Conservation (phyloP, 2,888 invertebrate genomes). For the Barypeithes pellucidus region DNA sequence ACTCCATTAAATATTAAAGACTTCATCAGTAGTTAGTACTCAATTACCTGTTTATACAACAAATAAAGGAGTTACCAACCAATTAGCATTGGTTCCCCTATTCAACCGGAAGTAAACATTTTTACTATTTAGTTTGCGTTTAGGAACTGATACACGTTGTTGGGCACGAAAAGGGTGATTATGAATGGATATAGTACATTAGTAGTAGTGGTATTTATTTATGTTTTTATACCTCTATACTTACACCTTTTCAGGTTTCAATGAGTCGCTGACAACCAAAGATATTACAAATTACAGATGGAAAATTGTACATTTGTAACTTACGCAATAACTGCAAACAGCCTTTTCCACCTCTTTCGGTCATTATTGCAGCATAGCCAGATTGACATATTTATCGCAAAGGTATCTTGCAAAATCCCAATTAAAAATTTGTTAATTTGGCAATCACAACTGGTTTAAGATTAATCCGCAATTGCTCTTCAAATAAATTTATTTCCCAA, state of each 20-base stretch:
- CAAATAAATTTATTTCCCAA: no score
- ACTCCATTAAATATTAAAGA: slow-evolving; percentile 28
- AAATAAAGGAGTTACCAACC: slow-evolving; percentile 21
- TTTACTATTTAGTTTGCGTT: slow-evolving; percentile 21
- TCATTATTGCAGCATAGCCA: no score
- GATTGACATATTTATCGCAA: no score
- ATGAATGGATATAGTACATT: slow-evolving; percentile 11
- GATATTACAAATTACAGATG: no score
- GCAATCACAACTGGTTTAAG: no score
- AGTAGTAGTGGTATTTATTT: neutral
- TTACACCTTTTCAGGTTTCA: slow-evolving; percentile 1
- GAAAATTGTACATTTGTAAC: no score
- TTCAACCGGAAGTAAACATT: slow-evolving; percentile 37
- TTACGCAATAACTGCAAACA: no score
- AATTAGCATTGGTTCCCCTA: slow-evolving; percentile 29
- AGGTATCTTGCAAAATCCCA: no score
- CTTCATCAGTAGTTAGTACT: slow-evolving; percentile 36
- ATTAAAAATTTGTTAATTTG: no score
- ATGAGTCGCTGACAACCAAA: no score
- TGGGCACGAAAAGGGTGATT: slow-evolving; percentile 24
- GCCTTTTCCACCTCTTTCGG: no score
- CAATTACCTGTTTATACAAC: slow-evolving; percentile 31
- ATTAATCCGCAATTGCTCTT: no score
- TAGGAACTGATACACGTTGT: slow-evolving; percentile 26
- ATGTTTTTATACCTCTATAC: neutral